phyloP scores from a whole-genome alignment of 2,888 invertebrate genomes.

The Podotricha telesiphe region DNA sequence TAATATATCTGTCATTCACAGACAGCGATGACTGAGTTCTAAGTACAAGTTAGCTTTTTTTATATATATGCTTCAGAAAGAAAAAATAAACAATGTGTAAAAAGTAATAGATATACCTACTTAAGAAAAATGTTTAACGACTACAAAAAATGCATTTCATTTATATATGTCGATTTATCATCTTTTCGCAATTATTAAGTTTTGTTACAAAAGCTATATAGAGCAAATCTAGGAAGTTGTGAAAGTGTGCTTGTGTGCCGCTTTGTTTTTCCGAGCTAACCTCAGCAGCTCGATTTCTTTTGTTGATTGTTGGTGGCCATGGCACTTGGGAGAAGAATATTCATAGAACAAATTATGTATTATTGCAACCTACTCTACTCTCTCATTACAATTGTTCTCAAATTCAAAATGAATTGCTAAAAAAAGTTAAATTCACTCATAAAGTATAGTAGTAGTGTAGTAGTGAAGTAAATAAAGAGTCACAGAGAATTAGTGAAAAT shows the following conservation, averaged over 20 bases:
- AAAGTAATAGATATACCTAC: background rate
- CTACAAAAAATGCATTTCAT: background rate
- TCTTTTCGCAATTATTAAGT: background rate
- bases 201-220: background rate
- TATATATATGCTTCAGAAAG: too few relatives aligned
- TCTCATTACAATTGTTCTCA: background rate
- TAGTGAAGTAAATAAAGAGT: too few relatives aligned
- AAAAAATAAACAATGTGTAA: too few relatives aligned
- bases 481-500: too few relatives aligned
- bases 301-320: constrained; percentile 59
- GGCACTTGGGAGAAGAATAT: constrained; percentile 8
- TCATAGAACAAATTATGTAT: background rate
- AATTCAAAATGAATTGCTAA: too few relatives aligned
- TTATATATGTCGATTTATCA: background rate
- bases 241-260: constrained; percentile 52
- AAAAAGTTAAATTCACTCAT: too few relatives aligned
- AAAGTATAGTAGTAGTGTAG: too few relatives aligned
- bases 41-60: too few relatives aligned
- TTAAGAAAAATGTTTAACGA: background rate
- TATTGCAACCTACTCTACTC: too few relatives aligned
- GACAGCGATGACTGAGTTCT: too few relatives aligned
- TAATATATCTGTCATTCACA: too few relatives aligned
- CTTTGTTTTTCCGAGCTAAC: constrained; percentile 55
- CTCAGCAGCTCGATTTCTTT: constrained; percentile 63
- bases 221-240: constrained; percentile 20